Evolutionary conservation across 1,140 invertebrate species (phyloP).

Genomic region (Drosophila persimilis): DNA sequence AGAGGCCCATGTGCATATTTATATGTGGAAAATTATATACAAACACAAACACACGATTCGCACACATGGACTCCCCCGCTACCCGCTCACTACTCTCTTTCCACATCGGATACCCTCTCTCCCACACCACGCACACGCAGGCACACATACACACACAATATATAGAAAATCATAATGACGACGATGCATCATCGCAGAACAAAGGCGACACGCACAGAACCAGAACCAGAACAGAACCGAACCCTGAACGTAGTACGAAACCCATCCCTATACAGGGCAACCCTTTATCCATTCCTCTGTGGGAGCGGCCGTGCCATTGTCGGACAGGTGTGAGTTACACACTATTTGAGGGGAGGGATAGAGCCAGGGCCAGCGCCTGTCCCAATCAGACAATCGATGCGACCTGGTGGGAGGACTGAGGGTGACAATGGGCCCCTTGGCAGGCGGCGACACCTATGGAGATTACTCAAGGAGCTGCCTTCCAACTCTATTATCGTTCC

Average conservation of each 20-base stretch:
- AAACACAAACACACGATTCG: slow-evolving; percentile 61
- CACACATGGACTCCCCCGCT: slow-evolving; percentile 1
- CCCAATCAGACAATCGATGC: slow-evolving; percentile 51
- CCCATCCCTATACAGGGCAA: slow-evolving; percentile 9
- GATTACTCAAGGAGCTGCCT: slow-evolving; percentile 8
- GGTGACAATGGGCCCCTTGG: background rate
- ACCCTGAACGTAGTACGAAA: slow-evolving; percentile 4
- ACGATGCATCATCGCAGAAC: slow-evolving; percentile 77
- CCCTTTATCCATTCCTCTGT: slow-evolving; percentile 22
- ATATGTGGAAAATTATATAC: slow-evolving; percentile 79
- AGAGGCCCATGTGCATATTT: slow-evolving; percentile 71
- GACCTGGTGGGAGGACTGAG: background rate
- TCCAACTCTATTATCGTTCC: background rate
- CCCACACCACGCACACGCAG: background rate
- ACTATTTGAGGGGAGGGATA: slow-evolving; percentile 21
- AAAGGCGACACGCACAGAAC: slow-evolving; percentile 77
- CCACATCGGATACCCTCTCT: background rate
- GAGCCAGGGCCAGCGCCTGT: slow-evolving; percentile 2
- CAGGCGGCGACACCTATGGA: no score
- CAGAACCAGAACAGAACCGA: slow-evolving; percentile 22
- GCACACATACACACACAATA: slow-evolving; percentile 30
- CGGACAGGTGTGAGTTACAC: slow-evolving; percentile 39
- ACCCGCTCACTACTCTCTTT: background rate
- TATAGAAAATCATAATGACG: slow-evolving; percentile 80
- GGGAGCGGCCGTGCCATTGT: slow-evolving; percentile 7